Percentiles rank a stretch among this genome's conserved stretches.
phyloP scores from a whole-genome alignment of 2,888 invertebrate species.

The Neoitamus cyanurus region DNA sequence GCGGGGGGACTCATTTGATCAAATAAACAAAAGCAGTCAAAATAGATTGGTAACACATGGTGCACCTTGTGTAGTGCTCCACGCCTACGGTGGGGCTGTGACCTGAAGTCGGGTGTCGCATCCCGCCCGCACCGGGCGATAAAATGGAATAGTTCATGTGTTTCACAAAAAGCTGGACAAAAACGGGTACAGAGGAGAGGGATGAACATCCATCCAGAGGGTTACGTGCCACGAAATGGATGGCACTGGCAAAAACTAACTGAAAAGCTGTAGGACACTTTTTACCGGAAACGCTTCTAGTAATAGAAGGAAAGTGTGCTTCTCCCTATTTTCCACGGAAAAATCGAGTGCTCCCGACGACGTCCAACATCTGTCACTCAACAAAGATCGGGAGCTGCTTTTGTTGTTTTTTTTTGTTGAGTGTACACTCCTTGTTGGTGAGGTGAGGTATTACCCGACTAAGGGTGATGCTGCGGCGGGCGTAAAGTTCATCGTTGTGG shows the following conservation, averaged over 20 bases:
- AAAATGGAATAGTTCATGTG: slow-evolving; percentile 15
- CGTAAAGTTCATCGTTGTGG: slow-evolving; percentile 34
- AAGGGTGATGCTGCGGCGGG: not conserved
- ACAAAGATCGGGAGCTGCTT: slow-evolving; percentile 6
- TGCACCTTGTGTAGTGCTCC: slow-evolving; percentile 12
- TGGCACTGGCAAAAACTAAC: slow-evolving; percentile 17
- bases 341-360: slow-evolving; percentile 15
- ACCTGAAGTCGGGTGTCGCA: not conserved
- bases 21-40: slow-evolving; percentile 42
- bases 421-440: not conserved
- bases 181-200: not conserved
- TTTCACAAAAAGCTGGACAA: not conserved
- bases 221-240: slow-evolving; percentile 32
- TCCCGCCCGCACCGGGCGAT: not conserved
- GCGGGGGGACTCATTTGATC: slow-evolving; percentile 24
- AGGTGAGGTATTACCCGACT: not conserved
- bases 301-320: slow-evolving; percentile 19
- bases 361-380: slow-evolving; percentile 41
- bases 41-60: slow-evolving; percentile 38
- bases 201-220: not conserved
- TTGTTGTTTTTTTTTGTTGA: not conserved
- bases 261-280: slow-evolving; percentile 7
- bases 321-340: slow-evolving; percentile 17
- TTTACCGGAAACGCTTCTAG: slow-evolving; percentile 2
- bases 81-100: not conserved